Percentiles rank a stretch among this genome's conserved stretches.
Conservation (phyloP, 1,140 invertebrate genomes). For the Chionoecetes opilio region DNA sequence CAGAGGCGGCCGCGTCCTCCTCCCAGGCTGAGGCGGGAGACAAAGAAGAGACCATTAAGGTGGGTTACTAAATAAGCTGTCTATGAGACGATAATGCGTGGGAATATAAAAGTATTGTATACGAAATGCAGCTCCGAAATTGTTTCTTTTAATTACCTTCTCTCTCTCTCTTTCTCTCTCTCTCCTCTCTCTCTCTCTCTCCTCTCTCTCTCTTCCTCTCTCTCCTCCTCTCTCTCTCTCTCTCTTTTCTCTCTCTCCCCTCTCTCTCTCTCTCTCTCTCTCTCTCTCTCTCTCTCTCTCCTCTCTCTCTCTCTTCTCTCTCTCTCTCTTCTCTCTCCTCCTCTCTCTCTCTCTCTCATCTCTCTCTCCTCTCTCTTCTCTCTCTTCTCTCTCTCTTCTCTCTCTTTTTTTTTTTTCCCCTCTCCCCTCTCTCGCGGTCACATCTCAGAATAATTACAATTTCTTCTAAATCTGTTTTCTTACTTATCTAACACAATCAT, state of each 20-base stretch:
- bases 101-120: neutral
- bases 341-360: too few relatives aligned
- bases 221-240: neutral
- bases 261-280: neutral
- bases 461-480: too few relatives aligned
- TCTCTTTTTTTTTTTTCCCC: too few relatives aligned
- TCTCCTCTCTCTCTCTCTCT: neutral
- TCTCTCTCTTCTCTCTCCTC: too few relatives aligned
- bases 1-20: neutral
- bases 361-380: neutral
- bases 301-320: too few relatives aligned
- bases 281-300: neutral
- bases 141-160: neutral
- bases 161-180: neutral
- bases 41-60: neutral
- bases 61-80: constrained; percentile 30
- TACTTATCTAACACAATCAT: too few relatives aligned
- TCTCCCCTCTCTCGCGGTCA: too few relatives aligned
- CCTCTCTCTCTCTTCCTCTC: neutral
- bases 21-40: neutral
- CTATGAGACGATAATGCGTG: neutral
- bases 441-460: too few relatives aligned
- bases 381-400: too few relatives aligned
- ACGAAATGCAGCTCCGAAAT: neutral
- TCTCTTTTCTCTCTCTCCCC: neutral